phyloP scores from a whole-genome alignment of 2,113 vertebrate genomes.

The Tichodroma muraria region DNA sequence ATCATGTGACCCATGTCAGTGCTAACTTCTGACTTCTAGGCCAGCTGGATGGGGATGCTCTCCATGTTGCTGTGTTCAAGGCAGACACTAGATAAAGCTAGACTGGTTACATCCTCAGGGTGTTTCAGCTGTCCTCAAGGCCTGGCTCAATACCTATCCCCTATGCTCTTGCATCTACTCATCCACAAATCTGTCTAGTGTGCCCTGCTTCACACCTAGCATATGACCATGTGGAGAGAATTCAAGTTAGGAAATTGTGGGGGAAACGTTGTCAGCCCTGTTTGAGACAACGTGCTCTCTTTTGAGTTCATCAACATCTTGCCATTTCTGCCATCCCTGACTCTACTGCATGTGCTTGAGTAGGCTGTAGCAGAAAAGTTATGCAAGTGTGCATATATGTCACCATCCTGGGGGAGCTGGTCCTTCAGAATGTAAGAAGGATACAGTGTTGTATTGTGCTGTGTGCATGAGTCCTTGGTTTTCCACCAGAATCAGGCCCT shows the following conservation, averaged over 20 bases:
- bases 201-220: neutral
- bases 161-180: neutral
- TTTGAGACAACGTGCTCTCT: neutral
- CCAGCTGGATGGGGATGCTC: neutral
- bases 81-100: neutral
- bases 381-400: neutral
- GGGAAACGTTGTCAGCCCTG: neutral
- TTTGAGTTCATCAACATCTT: neutral
- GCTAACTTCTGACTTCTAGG: neutral
- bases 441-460: neutral
- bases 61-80: neutral
- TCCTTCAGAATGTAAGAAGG: neutral
- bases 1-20: neutral
- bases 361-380: neutral
- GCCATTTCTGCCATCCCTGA: neutral
- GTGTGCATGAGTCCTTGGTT: neutral
- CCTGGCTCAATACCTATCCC: neutral
- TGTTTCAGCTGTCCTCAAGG: neutral
- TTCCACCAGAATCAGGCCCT: neutral
- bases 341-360: neutral
- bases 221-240: neutral
- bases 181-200: neutral
- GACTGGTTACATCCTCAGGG: neutral
- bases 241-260: neutral
- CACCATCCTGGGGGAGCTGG: neutral